These are phyloP conservation scores for Lacerta bilineata DNA, from an alignment of 2,797 vertebrate species.

Conservation along the genomic window DNA sequence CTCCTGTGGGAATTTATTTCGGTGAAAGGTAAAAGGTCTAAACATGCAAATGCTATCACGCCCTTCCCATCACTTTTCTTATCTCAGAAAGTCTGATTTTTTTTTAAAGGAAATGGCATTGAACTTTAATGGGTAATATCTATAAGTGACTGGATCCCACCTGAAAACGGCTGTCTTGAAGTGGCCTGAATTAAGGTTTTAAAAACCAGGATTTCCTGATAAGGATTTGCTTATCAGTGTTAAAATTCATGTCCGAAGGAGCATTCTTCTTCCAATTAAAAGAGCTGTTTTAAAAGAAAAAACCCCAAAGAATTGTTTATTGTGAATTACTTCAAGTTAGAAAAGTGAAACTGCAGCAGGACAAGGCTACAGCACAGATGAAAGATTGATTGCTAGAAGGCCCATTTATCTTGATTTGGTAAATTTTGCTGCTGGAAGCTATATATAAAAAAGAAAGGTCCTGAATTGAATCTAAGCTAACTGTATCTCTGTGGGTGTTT, in stretches of 20 bases:
- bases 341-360: slow-evolving; percentile 2
- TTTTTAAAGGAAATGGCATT: too few relatives aligned
- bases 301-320: neutral
- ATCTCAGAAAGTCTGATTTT: too few relatives aligned
- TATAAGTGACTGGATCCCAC: too few relatives aligned
- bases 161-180: too few relatives aligned
- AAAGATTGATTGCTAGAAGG: slow-evolving; percentile 31
- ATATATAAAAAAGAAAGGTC: neutral
- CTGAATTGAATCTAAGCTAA: slow-evolving; percentile 23
- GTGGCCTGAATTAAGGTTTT: neutral
- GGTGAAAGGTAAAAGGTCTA: too few relatives aligned
- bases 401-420: slow-evolving; percentile 45
- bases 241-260: neutral
- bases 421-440: slow-evolving; percentile 27
- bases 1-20: too few relatives aligned
- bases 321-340: slow-evolving; percentile 20
- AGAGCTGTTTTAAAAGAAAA: too few relatives aligned
- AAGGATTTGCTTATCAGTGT: neutral
- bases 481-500: slow-evolving; percentile 28
- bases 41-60: too few relatives aligned
- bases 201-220: neutral
- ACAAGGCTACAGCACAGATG: neutral
- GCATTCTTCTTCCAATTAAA: neutral
- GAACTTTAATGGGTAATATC: too few relatives aligned
- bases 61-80: too few relatives aligned